phyloP scores from a whole-genome alignment of 1,140 invertebrate species.

The Episyrphus balteatus region DNA sequence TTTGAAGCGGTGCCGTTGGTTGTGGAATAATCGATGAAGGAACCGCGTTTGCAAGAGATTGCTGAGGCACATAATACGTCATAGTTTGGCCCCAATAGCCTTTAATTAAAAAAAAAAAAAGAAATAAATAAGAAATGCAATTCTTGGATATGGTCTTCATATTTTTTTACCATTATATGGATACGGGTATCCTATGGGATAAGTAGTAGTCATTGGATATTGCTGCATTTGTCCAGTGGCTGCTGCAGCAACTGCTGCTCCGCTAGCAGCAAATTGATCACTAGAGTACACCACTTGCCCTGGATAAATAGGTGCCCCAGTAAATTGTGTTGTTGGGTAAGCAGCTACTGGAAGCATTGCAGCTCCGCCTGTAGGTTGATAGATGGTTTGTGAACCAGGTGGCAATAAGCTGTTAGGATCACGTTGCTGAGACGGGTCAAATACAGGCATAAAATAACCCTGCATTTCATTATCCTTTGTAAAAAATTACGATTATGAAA shows the following conservation, averaged over 20 bases:
- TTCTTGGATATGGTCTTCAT: neutral
- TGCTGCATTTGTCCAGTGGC: constrained; percentile 25
- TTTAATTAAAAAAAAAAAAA: neutral
- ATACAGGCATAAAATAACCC: constrained; percentile 36
- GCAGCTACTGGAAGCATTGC: constrained; percentile 28
- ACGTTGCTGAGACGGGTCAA: constrained; percentile 28
- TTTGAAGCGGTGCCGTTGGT: constrained; percentile 9
- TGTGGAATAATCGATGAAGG: constrained; percentile 8
- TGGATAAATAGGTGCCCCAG: constrained; percentile 32
- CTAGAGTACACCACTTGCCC: constrained; percentile 31
- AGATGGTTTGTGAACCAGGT: constrained; percentile 25
- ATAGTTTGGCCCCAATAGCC: constrained; percentile 25
- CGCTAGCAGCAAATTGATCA: constrained; percentile 19
- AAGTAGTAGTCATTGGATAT: constrained; percentile 29
- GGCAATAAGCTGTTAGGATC: constrained; percentile 22
- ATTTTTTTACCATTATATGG: constrained; percentile 21
- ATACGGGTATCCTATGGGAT: constrained; percentile 33
- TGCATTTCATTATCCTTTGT: constrained; percentile 24
- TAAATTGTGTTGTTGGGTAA: constrained; percentile 30
- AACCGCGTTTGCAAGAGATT: constrained; percentile 9
- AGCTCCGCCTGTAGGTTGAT: constrained; percentile 21
- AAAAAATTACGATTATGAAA: neutral
- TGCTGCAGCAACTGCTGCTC: constrained; percentile 3
- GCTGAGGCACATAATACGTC: constrained; percentile 30
- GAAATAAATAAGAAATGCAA: neutral